Evolutionary conservation across 2,113 vertebrate genomes (phyloP).

Genomic region (Scomber scombrus): DNA sequence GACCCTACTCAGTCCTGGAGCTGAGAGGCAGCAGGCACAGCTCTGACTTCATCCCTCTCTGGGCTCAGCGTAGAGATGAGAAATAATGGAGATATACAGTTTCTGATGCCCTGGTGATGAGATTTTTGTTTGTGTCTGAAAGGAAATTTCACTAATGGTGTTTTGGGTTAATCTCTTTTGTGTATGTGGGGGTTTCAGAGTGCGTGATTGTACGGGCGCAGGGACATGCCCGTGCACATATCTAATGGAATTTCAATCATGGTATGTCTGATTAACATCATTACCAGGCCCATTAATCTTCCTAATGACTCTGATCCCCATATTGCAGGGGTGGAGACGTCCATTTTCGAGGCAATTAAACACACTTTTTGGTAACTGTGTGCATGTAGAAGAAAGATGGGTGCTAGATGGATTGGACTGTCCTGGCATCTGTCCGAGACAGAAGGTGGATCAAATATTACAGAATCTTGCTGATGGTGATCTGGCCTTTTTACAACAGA

Average conservation of each 20-base stretch:
- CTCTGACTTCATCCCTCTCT: background rate
- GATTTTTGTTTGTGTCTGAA: constrained; percentile 50
- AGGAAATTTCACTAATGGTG: constrained; percentile 40
- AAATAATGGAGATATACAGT: background rate
- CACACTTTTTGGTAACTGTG: constrained; percentile 66
- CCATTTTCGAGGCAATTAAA: constrained; percentile 82
- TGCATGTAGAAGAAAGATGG: constrained; percentile 34
- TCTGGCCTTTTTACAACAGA: constrained; percentile 41
- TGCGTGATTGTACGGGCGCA: background rate
- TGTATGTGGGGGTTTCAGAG: constrained; percentile 2
- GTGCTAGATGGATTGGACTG: constrained; percentile 29
- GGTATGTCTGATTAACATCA: constrained; percentile 83
- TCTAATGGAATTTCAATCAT: constrained; percentile 80
- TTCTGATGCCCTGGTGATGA: constrained; percentile 40
- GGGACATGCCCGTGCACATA: constrained; percentile 28
- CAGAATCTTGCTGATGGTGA: constrained; percentile 31
- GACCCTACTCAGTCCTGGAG: background rate
- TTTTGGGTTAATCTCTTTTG: constrained; percentile 58
- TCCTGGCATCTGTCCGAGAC: constrained; percentile 50
- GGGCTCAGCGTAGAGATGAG: constrained; percentile 8
- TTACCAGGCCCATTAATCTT: constrained; percentile 83
- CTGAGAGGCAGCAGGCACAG: background rate
- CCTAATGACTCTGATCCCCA: constrained; percentile 79
- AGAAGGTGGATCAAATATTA: constrained; percentile 47
- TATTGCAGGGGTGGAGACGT: constrained; percentile 80